Evolutionary conservation across 1,140 invertebrate genomes (phyloP).

Genomic region (Himalopsyche phryganea): DNA sequence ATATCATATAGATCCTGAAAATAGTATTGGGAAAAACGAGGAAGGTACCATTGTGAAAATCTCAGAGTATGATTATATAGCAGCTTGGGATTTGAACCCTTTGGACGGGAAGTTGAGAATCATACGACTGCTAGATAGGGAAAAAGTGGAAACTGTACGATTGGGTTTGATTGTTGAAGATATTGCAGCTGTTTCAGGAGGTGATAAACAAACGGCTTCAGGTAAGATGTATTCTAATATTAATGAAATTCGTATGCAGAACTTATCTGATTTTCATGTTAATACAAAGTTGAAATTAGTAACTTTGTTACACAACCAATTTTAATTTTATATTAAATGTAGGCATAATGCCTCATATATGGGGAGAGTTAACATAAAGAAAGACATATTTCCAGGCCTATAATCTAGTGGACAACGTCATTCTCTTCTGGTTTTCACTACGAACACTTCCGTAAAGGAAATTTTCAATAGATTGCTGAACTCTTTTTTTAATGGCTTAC

Average conservation of each 20-base stretch:
- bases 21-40: constrained; percentile 76
- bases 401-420: no score
- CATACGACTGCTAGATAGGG: constrained; percentile 68
- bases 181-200: constrained; percentile 69
- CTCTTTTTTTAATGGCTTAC: no score
- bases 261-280: no score
- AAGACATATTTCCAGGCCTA: no score
- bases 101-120: constrained; percentile 70
- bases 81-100: constrained; percentile 70
- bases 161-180: constrained; percentile 79
- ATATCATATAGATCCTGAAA: constrained; percentile 67
- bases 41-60: constrained; percentile 67
- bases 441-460: no score
- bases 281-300: no score
- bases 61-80: constrained; percentile 69
- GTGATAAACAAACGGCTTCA: constrained; percentile 63
- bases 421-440: no score
- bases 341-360: no score
- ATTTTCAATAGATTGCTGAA: no score
- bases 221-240: constrained; percentile 46
- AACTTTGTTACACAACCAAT: no score
- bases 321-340: no score
- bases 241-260: neutral
- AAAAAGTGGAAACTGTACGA: constrained; percentile 76
- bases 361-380: no score